Base-by-base conservation (phyloP, 2,888 invertebrate species). In the Daptonema setosum region DNA sequence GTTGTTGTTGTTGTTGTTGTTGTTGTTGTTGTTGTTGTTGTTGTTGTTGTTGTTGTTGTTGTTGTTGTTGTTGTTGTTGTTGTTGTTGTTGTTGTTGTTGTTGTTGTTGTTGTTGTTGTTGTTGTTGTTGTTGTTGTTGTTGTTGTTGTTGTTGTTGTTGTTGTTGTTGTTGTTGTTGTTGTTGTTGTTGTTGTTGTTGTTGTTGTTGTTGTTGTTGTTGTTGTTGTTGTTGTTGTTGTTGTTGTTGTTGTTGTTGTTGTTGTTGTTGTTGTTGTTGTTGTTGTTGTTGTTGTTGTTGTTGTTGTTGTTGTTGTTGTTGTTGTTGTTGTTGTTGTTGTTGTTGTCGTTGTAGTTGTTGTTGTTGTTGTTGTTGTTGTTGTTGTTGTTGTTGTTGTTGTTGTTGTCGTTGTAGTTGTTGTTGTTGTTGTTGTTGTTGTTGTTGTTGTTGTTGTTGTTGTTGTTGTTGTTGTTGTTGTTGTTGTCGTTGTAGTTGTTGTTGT, bases 201-300 rank as follows among this genome's bases (percentile, higher is more conserved):
- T 35, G 35, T 35, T 35, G 35, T 35, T 35, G 35, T 35, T 35
- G 35, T 35, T 35, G 35, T 35, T 35, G 35, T 35, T 35, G 35
- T 50, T 50, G 50, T 50, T 50, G 50, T 50, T 50, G 50, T 50
- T 50, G 50, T 50, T 50, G 50, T 50, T 50, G 50, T 50, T 50
- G 50, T 50, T 50, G 50, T 50, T 50, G 50, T 26, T 50, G 50
- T 26, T 50, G 50, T 26, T 50, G 50, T 26, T 50, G 50, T 50
- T 50, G 26, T 50, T 50, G 50, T 50, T 26, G 26, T 50, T 50
- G 25, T 50, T 26, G 50, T 50, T 50, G 26, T 50, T 50, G 50
- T 50, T 50, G 24, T 50, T 50, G 26, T 50, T 50, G 50, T 26
- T 50, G 26, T 25, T 50, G 50, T 50, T 25, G 24, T 50, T 26